Conservation (phyloP, 2,888 invertebrate species). For the Dryobotodes eremita region DNA sequence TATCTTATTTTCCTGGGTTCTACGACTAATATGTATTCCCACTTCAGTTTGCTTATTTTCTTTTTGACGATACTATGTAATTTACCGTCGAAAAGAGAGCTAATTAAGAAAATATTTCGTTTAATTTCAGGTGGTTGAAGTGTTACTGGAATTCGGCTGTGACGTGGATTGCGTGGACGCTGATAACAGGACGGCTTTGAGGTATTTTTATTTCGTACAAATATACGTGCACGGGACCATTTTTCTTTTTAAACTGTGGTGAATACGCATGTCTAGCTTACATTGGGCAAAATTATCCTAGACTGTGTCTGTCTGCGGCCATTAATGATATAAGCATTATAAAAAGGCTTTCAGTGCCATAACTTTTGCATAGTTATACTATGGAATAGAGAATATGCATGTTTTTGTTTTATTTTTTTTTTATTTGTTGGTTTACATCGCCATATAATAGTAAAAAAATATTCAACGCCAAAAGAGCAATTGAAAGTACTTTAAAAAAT, state of each 20-base stretch:
- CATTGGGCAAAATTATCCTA: background rate
- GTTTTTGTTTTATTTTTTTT: too few species aligned
- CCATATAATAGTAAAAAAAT: too few species aligned
- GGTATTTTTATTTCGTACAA: constrained; percentile 74
- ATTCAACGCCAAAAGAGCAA: too few species aligned
- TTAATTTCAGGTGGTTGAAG: constrained; percentile 92
- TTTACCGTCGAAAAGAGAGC: background rate
- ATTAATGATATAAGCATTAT: background rate
- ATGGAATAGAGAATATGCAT: background rate
- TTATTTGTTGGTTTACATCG: too few species aligned
- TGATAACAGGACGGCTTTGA: constrained; percentile 96
- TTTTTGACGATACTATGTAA: background rate
- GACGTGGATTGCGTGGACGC: constrained; percentile 96
- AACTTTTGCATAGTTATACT: background rate
- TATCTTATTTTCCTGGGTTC: too few species aligned
- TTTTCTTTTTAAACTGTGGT: background rate
- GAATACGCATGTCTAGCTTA: background rate
- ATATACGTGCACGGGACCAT: background rate
- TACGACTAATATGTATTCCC: too few species aligned
- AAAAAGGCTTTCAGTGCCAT: background rate
- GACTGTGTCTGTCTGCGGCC: too few species aligned
- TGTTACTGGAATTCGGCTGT: constrained; percentile 94
- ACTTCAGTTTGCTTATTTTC: background rate
- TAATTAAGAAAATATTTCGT: constrained; percentile 1
- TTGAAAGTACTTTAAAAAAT: too few species aligned